phyloP scores from a whole-genome alignment of 2,888 invertebrate species.

The Danaus chrysippus region DNA sequence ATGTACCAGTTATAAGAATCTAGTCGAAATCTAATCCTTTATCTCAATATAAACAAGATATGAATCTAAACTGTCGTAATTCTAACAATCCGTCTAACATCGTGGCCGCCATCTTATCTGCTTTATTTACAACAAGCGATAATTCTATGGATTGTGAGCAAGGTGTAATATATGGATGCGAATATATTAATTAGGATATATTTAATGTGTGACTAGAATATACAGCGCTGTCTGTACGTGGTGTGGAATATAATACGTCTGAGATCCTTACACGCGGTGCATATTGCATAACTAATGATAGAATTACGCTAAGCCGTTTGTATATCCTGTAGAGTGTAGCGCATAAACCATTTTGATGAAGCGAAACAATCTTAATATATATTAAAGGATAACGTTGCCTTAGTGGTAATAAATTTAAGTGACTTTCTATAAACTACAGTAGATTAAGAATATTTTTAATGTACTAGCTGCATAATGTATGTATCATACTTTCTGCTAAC shows the following conservation, averaged over 20 bases:
- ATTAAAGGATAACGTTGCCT: not conserved
- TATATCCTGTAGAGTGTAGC: constrained; percentile 1
- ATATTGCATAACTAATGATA: constrained; percentile 6
- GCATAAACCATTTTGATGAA: not conserved
- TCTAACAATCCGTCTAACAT: not conserved
- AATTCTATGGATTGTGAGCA: not conserved
- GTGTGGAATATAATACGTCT: not conserved
- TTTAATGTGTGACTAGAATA: constrained; percentile 2
- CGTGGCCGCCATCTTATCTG: constrained; percentile 1
- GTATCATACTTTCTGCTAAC: too few species aligned
- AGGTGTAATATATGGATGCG: not conserved
- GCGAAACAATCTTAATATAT: not conserved
- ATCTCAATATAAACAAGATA: not conserved
- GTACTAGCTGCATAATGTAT: too few species aligned
- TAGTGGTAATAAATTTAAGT: too few species aligned
- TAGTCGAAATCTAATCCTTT: too few species aligned
- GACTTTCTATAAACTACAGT: too few species aligned
- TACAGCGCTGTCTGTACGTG: not conserved
- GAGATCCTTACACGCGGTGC: not conserved
- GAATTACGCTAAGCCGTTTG: constrained; percentile 1
- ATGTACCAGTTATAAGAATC: too few species aligned
- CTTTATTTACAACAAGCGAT: constrained; percentile 1
- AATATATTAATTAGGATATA: not conserved
- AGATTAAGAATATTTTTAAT: too few species aligned
- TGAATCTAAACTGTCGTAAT: not conserved